Evolutionary conservation across 53 echinoderm and acorn worm species (phyloP), one percentile per base, ranked within the genome.

Genomic region (Zoroaster sp.): DNA sequence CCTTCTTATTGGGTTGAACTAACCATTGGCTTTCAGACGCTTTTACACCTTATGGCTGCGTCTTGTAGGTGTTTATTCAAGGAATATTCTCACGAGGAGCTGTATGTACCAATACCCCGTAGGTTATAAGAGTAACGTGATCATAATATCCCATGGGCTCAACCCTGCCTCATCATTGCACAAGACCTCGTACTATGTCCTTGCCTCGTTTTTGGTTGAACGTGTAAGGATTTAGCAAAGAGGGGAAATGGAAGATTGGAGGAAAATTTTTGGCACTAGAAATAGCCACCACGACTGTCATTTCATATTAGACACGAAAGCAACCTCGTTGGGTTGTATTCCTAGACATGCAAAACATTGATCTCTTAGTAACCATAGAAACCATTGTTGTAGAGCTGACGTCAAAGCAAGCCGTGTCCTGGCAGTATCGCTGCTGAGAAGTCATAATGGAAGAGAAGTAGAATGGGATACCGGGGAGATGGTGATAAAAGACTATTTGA

Each of bases 361-460:
- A 91, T 91, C 73, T 87, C 74, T 72, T 72, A 52, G 91, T 87
- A 41, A 78, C 73, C 66, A 91, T 91, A 80, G 87, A 25, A 80
- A 91, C 74, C 80, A 87, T 91, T 91, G 91, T 91, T 91, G 74
- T 59, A 74, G 66, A 23, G 59, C 87, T 91, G 91, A 91, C 91
- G 87, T 87, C 91, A 91, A 67, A 43, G 68, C 82, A 82, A 34
- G 43, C 82, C 42, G 78, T 21, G n/a, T 39, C 49, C 52, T 20
- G 8, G 35, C 78, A 15, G 78, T 7, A 4, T 31, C 35, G 82
- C n/a, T 35, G 36, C 38, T 4, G 38, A 38, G 52, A 25, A 25
- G n/a, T 35, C 0, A 4, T 7, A 34, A 35, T 13, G 4, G 4
- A 37, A 47, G 23, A 15, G 21, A 32, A 15, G 30, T 76, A 76